Conservation (phyloP, 1,140 invertebrate species). For the Chelonus insularis region DNA sequence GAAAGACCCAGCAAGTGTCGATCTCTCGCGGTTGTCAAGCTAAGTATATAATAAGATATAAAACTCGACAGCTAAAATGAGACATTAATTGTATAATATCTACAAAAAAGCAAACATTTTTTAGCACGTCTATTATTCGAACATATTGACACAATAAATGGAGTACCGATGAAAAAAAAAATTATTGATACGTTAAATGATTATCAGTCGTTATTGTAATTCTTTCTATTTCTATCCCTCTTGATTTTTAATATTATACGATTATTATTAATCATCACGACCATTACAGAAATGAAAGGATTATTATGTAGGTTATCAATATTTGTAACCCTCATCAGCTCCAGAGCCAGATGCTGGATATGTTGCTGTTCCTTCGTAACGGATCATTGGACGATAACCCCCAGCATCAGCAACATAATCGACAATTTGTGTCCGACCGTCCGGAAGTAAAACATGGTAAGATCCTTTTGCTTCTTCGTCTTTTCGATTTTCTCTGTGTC, state of each 20-base stretch:
- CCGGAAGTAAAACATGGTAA: constrained; percentile 69
- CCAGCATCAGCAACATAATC: constrained; percentile 68
- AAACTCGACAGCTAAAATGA: too few relatives aligned
- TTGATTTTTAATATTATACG: background rate
- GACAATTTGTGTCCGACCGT: constrained; percentile 68
- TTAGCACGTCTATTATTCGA: too few relatives aligned
- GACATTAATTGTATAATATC: too few relatives aligned
- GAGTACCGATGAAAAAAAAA: too few relatives aligned
- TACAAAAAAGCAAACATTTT: too few relatives aligned
- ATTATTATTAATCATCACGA: constrained; percentile 8
- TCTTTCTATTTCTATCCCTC: background rate
- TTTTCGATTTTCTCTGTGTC: constrained; percentile 67
- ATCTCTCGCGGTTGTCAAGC: too few relatives aligned
- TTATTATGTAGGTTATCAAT: constrained; percentile 45
- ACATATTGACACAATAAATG: too few relatives aligned
- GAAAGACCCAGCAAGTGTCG: too few relatives aligned
- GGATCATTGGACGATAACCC: constrained; percentile 69
- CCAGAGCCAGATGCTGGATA: constrained; percentile 44
- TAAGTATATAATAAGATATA: too few relatives aligned
- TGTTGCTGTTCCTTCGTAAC: constrained; percentile 67
- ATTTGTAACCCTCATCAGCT: constrained; percentile 62
- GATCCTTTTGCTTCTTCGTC: constrained; percentile 66
- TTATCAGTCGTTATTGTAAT: background rate
- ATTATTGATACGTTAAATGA: background rate
- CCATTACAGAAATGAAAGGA: constrained; percentile 34